Evolutionary conservation across 2,888 invertebrate species (phyloP).

Genomic region (Drosophila incognita): DNA sequence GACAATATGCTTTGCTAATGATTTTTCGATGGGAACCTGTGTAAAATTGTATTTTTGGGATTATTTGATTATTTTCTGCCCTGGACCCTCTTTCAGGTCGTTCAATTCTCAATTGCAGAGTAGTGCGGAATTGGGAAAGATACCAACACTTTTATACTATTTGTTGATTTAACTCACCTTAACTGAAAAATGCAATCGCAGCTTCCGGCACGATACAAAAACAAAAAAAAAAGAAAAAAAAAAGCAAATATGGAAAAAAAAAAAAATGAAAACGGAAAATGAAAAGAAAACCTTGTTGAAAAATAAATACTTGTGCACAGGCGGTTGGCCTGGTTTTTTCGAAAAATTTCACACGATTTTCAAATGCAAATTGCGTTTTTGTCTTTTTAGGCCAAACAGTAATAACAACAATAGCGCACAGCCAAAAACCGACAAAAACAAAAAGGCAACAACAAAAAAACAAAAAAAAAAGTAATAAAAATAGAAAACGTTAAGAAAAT

Average conservation of each 20-base stretch:
- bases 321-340: conserved; percentile 60
- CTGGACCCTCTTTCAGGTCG: no score
- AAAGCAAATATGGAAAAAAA: conserved; percentile 10
- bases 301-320: conserved; percentile 34
- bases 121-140: neutral
- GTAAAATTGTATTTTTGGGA: neutral
- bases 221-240: conserved; percentile 26
- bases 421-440: conserved; percentile 23
- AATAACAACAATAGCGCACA: conserved; percentile 27
- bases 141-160: neutral
- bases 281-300: conserved; percentile 36
- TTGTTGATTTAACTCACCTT: conserved; percentile 61
- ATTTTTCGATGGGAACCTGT: neutral
- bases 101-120: neutral
- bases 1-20: neutral
- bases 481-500: conserved; percentile 40
- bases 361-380: conserved; percentile 72
- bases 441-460: conserved; percentile 8
- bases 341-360: conserved; percentile 71
- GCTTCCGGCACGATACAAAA: conserved; percentile 48
- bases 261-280: conserved; percentile 19
- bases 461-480: conserved; percentile 5
- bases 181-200: conserved; percentile 48
- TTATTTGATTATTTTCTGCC: no score
- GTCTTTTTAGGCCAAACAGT: conserved; percentile 51